These are phyloP conservation scores for Ophion slaviceki DNA, from an alignment of 2,888 invertebrate genomes.

Conservation along the genomic window DNA sequence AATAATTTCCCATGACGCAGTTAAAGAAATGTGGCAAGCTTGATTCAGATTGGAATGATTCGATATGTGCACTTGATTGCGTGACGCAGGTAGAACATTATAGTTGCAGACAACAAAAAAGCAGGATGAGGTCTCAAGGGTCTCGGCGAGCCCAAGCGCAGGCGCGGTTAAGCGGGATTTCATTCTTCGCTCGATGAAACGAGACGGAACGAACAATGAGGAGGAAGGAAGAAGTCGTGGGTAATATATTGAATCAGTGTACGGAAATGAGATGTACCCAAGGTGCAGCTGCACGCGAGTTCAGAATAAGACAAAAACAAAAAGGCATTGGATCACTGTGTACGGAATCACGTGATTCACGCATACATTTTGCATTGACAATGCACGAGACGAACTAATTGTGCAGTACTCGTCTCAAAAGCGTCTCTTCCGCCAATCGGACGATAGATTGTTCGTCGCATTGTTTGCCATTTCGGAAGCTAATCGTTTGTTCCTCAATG, in stretches of 20 bases:
- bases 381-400: conserved; percentile 2
- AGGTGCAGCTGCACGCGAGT: conserved; percentile 30
- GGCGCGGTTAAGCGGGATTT: conserved; percentile 34
- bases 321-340: conserved; percentile 12
- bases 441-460: conserved; percentile 12
- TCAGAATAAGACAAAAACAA: conserved; percentile 46
- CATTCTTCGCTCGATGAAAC: conserved; percentile 38
- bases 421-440: neutral
- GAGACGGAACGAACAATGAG: conserved; percentile 1
- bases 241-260: neutral
- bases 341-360: neutral
- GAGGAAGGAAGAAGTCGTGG: neutral
- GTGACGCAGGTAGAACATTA: neutral
- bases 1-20: too few relatives aligned
- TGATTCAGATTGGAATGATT: too few relatives aligned
- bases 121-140: neutral
- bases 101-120: neutral
- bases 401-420: neutral
- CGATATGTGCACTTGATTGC: too few relatives aligned
- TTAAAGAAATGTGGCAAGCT: too few relatives aligned
- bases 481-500: neutral
- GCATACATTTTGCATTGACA: conserved; percentile 2
- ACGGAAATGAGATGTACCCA: conserved; percentile 3
- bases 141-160: neutral
- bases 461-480: neutral